Conservation (phyloP, 2,888 invertebrate species). For the Smittia sp. region DNA sequence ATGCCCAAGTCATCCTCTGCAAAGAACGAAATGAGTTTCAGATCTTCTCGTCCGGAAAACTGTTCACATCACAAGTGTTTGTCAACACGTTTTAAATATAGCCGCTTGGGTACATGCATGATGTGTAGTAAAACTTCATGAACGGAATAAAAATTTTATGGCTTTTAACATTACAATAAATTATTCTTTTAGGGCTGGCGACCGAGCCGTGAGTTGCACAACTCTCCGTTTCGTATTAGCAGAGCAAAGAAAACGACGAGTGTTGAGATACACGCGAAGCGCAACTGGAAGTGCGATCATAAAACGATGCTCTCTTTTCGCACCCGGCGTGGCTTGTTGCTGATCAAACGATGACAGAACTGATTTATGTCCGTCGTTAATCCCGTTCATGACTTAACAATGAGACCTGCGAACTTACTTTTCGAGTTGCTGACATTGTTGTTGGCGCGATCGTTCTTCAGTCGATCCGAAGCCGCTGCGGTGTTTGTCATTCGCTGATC, state of each 20-base stretch:
- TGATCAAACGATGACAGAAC: constrained; percentile 29
- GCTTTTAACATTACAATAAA: constrained; percentile 26
- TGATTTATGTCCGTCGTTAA: constrained; percentile 36
- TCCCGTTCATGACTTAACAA: neutral
- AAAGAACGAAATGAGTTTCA: neutral
- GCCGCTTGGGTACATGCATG: neutral
- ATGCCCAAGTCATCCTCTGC: constrained; percentile 35
- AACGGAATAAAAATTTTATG: constrained; percentile 1
- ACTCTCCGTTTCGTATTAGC: neutral
- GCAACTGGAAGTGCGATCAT: constrained; percentile 33
- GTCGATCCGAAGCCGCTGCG: constrained; percentile 32
- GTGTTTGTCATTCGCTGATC: constrained; percentile 29
- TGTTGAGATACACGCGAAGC: constrained; percentile 26
- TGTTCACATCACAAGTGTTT: neutral
- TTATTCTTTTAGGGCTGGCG: neutral
- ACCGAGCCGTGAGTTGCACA: constrained; percentile 10
- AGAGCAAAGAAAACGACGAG: constrained; percentile 12
- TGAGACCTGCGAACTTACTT: constrained; percentile 23
- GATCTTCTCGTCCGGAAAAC: constrained; percentile 16
- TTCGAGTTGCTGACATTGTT: constrained; percentile 31
- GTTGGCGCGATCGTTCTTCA: constrained; percentile 37
- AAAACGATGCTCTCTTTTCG: neutral
- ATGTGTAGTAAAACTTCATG: constrained; percentile 10
- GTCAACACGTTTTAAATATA: constrained; percentile 26
- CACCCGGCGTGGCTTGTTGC: constrained; percentile 4